Evolutionary conservation across 2,888 invertebrate genomes (phyloP).

Genomic region (Drosophila atripex): DNA sequence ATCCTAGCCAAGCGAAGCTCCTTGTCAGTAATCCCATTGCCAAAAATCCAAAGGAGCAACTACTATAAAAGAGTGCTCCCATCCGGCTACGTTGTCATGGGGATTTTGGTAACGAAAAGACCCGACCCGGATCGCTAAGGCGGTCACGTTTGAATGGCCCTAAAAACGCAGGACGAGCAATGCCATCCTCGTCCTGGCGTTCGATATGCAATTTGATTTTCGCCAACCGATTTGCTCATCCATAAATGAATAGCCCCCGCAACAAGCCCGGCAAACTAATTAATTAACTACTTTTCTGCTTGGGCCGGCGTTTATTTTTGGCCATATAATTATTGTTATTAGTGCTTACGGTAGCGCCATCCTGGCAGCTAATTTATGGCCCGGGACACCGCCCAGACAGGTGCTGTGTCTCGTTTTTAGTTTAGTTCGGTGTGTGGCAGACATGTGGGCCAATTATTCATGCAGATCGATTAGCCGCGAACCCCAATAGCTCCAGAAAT

Average conservation of each 20-base stretch:
- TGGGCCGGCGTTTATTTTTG: constrained; percentile 50
- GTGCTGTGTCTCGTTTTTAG: constrained; percentile 1
- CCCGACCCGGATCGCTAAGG: constrained; percentile 22
- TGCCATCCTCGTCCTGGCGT: constrained; percentile 7
- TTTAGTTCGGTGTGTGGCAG: background rate
- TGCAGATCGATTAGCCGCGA: constrained; percentile 63
- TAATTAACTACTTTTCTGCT: constrained; percentile 62
- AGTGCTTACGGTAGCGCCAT: constrained; percentile 49
- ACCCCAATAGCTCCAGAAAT: constrained; percentile 40
- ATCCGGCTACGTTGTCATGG: constrained; percentile 19
- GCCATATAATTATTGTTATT: constrained; percentile 48
- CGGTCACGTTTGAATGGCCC: constrained; percentile 55
- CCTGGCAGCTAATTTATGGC: constrained; percentile 8
- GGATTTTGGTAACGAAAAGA: constrained; percentile 10
- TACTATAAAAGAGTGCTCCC: constrained; percentile 1
- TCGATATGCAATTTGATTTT: constrained; percentile 42
- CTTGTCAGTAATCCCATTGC: background rate
- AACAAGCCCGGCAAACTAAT: constrained; percentile 35
- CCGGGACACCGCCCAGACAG: constrained; percentile 18
- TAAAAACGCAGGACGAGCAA: background rate
- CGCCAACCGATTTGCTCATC: constrained; percentile 32
- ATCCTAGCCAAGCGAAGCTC: background rate
- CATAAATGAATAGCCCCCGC: constrained; percentile 27
- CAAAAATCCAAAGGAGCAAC: constrained; percentile 1
- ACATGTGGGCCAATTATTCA: constrained; percentile 55